Conservation (phyloP, 2,888 invertebrate species). For the Synergus itoensis region DNA sequence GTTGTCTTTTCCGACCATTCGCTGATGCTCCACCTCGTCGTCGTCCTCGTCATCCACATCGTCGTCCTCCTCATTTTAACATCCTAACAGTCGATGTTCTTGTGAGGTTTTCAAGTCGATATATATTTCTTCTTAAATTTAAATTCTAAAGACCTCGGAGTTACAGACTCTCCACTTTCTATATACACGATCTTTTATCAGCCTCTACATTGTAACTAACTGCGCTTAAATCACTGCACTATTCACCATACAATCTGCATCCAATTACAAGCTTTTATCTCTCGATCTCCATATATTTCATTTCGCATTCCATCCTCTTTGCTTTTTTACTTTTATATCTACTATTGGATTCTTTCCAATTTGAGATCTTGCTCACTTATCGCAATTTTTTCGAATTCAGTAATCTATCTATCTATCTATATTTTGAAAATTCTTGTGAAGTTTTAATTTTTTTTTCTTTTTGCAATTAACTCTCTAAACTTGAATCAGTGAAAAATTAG, state of each 20-base stretch:
- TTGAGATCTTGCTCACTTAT: too few species aligned
- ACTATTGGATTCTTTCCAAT: too few species aligned
- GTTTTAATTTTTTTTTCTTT: too few species aligned
- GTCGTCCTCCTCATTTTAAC: conserved; percentile 16
- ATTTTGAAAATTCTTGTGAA: too few species aligned
- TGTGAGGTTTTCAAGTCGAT: conserved; percentile 36
- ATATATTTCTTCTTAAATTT: conserved; percentile 22
- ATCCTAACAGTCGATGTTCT: conserved; percentile 12
- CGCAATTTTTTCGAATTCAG: too few species aligned
- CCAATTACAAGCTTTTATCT: conserved; percentile 31
- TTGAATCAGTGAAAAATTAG: too few species aligned
- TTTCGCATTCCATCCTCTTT: conserved; percentile 2
- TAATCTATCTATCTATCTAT: too few species aligned
- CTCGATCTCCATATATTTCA: neutral
- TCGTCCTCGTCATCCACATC: conserved; percentile 32
- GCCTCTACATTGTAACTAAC: conserved; percentile 32
- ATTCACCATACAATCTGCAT: conserved; percentile 36
- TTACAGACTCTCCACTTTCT: conserved; percentile 36
- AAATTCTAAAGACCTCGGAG: conserved; percentile 36
- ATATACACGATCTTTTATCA: conserved; percentile 34
- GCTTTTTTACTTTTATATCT: neutral
- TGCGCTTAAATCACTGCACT: conserved; percentile 33
- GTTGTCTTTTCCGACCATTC: conserved; percentile 54
- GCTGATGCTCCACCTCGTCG: conserved; percentile 45
- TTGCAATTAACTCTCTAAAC: too few species aligned